Evolutionary conservation across 2,888 invertebrate genomes (phyloP), one percentile per base, ranked within the genome.

Genomic region (Blastobasis adustella): DNA sequence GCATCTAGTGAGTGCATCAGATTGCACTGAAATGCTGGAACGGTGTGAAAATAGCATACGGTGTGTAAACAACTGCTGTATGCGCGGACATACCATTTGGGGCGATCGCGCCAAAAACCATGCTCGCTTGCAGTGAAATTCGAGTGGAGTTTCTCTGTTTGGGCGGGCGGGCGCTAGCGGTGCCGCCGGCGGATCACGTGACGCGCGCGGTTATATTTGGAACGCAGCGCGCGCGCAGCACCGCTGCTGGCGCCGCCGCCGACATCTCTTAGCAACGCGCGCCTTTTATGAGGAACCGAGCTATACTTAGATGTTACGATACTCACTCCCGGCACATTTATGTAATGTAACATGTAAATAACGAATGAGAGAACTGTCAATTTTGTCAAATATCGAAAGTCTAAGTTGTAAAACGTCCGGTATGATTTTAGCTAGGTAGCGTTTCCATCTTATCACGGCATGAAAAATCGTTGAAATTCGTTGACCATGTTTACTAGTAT

Each of bases 111-210:
- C 69, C 67, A 66, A 73, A 72, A 66, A 63, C 61, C 61, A 59
- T 62, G 67, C 65, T 61, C 58, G 70, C 66, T 60, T 73, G 76
- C 75, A 78, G 68, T 87, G 87, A 86, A 88, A 88, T 83, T 71
- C 67, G 87, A 88, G 85, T 64, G 77, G 82, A 74, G 83, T 87
- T 86, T 86, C 87, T 88, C 80, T 79, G 85, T 88, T 87, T 88
- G 88, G 87, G 85, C 87, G 87, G 87, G 82, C 81, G 82, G 79
- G 69, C 68, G 66, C 23, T 23, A 23, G 23, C 23, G 23, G 23
- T 23, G 23, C 23, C 23, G 71, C 68, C 9, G 42, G 60, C 62
- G 73, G 73, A 80, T 80, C 86, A 82, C 82, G 82, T 87, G 87
- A 84, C 82, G 78, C 75, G 67, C 65, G 54, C 64, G 74, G 69